phyloP scores from a whole-genome alignment of 1,140 invertebrate species.

The Helicorthomorpha holstii region DNA sequence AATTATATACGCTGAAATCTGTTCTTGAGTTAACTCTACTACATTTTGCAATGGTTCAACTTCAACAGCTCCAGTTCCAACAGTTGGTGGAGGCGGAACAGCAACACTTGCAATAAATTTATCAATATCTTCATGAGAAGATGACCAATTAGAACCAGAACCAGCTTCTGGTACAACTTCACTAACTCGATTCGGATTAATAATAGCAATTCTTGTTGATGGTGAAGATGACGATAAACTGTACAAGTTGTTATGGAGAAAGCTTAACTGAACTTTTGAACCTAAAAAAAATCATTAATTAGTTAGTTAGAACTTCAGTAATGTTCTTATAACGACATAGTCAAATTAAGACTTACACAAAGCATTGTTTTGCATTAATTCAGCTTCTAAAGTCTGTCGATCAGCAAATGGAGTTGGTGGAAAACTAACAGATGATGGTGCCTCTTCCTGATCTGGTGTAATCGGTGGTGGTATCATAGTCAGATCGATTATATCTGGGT shows the following conservation, averaged over 20 bases:
- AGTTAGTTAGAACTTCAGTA: too few species aligned
- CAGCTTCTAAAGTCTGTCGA: constrained; percentile 21
- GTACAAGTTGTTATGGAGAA: too few species aligned
- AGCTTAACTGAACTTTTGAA: too few species aligned
- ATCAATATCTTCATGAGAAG: constrained; percentile 33
- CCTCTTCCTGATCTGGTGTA: constrained; percentile 47
- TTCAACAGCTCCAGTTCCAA: neutral
- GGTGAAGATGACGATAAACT: too few species aligned
- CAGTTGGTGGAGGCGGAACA: constrained; percentile 44
- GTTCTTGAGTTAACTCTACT: constrained; percentile 24
- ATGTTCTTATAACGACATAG: too few species aligned
- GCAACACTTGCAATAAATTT: constrained; percentile 63
- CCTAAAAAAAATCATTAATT: too few species aligned
- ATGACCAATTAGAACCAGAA: too few species aligned
- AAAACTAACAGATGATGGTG: constrained; percentile 39
- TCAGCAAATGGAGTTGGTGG: constrained; percentile 55
- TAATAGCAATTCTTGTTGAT: too few species aligned
- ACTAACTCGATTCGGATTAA: too few species aligned
- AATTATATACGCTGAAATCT: constrained; percentile 61
- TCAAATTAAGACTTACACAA: too few species aligned
- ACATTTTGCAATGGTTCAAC: constrained; percentile 16
- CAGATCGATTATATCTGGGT: constrained; percentile 78
- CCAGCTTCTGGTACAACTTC: too few species aligned
- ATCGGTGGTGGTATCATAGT: constrained; percentile 68
- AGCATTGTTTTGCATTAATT: constrained; percentile 16